phyloP scores from a whole-genome alignment of 1,140 invertebrate genomes.

The Bombus soroeensis region DNA sequence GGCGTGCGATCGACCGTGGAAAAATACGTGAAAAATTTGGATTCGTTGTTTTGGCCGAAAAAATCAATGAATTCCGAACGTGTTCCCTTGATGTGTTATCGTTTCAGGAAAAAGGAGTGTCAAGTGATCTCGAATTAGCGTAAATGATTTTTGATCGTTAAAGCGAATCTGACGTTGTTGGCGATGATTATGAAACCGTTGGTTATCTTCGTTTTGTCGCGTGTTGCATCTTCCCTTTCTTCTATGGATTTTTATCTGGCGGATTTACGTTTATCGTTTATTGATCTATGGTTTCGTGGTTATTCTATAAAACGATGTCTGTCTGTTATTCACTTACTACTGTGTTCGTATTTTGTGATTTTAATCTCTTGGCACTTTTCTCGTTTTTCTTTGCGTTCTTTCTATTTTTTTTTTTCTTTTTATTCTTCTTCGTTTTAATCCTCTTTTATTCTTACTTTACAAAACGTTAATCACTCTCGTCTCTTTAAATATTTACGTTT shows the following conservation, averaged over 20 bases:
- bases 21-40: conserved; percentile 32
- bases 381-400: conserved; percentile 52
- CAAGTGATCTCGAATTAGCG: conserved; percentile 64
- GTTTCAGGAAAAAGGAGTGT: conserved; percentile 68
- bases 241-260: not conserved
- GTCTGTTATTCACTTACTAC: not conserved
- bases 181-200: not conserved
- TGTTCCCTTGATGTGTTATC: conserved; percentile 3
- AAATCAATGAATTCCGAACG: not conserved
- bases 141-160: conserved; percentile 52
- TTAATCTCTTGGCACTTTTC: conserved; percentile 74
- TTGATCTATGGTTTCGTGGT: not conserved
- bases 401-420: conserved; percentile 33
- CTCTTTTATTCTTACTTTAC: conserved; percentile 23
- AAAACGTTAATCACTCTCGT: conserved; percentile 39
- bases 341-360: not conserved
- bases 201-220: not conserved
- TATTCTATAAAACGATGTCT: not conserved
- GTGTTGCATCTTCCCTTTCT: not conserved
- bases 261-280: not conserved
- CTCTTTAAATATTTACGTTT: conserved; percentile 79
- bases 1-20: not conserved
- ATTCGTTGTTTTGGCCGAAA: conserved; percentile 35
- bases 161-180: conserved; percentile 12
- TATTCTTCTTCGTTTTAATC: conserved; percentile 27